phyloP scores from a whole-genome alignment of 2,113 vertebrate genomes.

The Etia nguti region DNA sequence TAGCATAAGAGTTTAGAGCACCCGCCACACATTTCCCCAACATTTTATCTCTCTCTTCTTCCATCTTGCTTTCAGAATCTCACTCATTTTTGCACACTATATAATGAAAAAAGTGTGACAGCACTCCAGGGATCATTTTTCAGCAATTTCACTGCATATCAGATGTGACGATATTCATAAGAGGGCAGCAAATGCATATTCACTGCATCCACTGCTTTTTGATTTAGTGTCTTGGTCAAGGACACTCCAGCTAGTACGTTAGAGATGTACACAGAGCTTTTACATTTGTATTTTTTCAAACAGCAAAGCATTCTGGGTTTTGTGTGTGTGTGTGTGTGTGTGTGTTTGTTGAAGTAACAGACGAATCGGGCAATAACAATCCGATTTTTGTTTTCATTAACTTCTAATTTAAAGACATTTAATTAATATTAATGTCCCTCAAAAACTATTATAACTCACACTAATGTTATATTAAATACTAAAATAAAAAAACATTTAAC shows the following conservation, averaged over 20 bases:
- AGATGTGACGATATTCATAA: conserved; percentile 31
- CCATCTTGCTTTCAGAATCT: background rate
- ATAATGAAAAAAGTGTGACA: conserved; percentile 48
- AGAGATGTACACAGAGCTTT: background rate
- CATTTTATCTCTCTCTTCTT: conserved; percentile 8
- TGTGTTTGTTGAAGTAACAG: background rate
- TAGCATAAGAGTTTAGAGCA: conserved; percentile 21
- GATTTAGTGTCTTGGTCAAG: background rate
- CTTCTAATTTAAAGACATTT: background rate
- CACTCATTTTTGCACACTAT: conserved; percentile 17
- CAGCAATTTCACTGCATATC: conserved; percentile 46
- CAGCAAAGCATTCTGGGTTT: background rate
- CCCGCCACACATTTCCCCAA: conserved; percentile 17
- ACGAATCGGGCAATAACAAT: background rate
- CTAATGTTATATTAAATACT: background rate
- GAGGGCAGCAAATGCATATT: background rate
- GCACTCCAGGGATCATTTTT: conserved; percentile 47
- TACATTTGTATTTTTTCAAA: background rate
- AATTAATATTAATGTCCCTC: background rate
- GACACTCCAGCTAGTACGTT: background rate
- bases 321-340: background rate
- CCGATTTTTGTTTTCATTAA: background rate
- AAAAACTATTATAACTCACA: background rate
- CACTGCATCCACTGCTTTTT: background rate
- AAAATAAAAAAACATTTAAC: background rate